Base-by-base conservation (phyloP, 2,888 invertebrate genomes). In the Clitarchus hookeri region DNA sequence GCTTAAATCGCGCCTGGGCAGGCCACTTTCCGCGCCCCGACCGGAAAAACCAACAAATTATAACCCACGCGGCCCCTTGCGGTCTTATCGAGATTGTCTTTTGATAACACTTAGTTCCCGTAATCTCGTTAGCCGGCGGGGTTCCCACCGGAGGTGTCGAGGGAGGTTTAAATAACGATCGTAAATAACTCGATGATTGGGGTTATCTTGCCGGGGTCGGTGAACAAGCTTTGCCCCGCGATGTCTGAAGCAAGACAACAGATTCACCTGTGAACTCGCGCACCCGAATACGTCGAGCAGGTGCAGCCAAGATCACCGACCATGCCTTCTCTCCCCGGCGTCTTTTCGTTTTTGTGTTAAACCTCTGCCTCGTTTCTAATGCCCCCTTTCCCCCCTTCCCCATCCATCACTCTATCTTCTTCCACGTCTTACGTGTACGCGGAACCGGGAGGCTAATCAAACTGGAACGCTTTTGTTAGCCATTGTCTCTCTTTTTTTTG, bases 1-100 rank as follows among this genome's bases (percentile, higher is more conserved):
- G 53, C 53, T 12, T 65, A n/a, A 65, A 65, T n/a, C 65, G 65
- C 65, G 65, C 65, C n/a, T n/a, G n/a, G n/a, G n/a, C n/a, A 19
- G 53, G 53, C 53, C 65, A 65, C 65, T 65, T 65, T 65, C 65
- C 65, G 65, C 65, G n/a, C n/a, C 65, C n/a, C 65, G 65, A n/a
- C 65, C 65, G 65, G 65, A 65, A 65, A 65, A 65, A 65, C 65
- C 65, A 65, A 65, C 65, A 65, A 65, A 65, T 65, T 65, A 65
- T 65, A 23, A 65, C 65, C n/a, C 12, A 48, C 48, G 19, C 65
- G 11, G 19, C 65, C 8, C 65, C 65, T 11, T 23, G 65, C 53
- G 65, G 65, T 65, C 65, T 65, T n/a, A n/a, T n/a, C 65, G 65
- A 65, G 65, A 65, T 65, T 0, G 65, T 65, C 65, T n/a, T n/a